Evolutionary conservation across 2,888 invertebrate genomes (phyloP), one percentile per base, ranked within the genome.

Genomic region (Atherix ibis): DNA sequence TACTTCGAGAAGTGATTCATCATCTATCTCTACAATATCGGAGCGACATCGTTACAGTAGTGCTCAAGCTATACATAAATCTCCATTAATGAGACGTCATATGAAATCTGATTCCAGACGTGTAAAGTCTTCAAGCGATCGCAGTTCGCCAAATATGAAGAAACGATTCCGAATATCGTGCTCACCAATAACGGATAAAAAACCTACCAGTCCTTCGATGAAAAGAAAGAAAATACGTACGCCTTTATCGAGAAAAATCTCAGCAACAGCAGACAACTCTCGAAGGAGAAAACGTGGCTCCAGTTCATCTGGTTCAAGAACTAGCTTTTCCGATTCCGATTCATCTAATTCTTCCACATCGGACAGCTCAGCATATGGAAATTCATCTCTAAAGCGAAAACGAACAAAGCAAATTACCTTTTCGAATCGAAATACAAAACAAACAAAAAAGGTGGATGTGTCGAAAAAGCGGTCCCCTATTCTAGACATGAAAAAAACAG

Each of bases 1-100:
- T 41, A 78, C 79, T 14, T 79, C 79, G 48, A 77, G 77, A 41
- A 76, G 77, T 2, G 76, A 73, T 24, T 79, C 80, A 18, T 77
- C 77, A 37, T 76, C 75, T 46, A 58, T 58, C 22, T 53, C 60
- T 9, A 58, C 58, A 37, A 51, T 56, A 12, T 55, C 58, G 3
- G 50, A 51, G 22, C 52, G 54, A 32, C 51, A 54, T 8, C 55
- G 57, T 29, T 59, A 58, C 35, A 51, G 45, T 25, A 43, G 44
- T 31, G 37, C 36, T 22, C 43, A 43, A 12, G 45, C 53, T 24
- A 9, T 26, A 8, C 55, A 53, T 39, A 58, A 58, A 43, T 37
- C 47, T n/a, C 49, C 49, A 19, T 42, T 45, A 4, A 35, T 43
- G 27, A 48, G 56, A 4, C 48, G 56, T 15, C 48, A 50, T 40